Percentiles rank a stretch among this genome's conserved stretches.
phyloP scores from a whole-genome alignment of 2,113 vertebrate genomes.

The Anarhynchus alexandrinus region DNA sequence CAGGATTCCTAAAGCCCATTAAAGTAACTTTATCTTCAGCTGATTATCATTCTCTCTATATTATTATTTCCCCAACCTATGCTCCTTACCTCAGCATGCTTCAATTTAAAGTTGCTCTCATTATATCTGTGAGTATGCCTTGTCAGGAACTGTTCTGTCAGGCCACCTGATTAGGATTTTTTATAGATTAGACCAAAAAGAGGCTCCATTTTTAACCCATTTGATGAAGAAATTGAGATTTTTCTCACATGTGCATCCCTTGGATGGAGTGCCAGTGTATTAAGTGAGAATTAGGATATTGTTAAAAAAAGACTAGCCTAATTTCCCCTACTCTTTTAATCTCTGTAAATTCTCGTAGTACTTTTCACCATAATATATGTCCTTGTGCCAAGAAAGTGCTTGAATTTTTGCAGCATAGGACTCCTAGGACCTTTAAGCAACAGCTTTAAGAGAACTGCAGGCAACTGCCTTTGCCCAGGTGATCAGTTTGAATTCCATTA shows the following conservation, averaged over 20 bases:
- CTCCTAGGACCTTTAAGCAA: background rate
- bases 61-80: slow-evolving; percentile 18
- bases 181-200: background rate
- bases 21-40: slow-evolving; percentile 1
- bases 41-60: background rate
- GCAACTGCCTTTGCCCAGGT: background rate
- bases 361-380: background rate
- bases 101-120: slow-evolving; percentile 14
- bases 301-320: background rate
- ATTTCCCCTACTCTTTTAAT: background rate
- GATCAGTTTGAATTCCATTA: background rate
- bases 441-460: background rate
- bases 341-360: background rate
- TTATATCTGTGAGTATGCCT: slow-evolving; percentile 6
- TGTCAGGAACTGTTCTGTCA: background rate
- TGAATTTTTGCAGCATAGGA: background rate
- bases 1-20: background rate
- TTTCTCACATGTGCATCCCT: background rate
- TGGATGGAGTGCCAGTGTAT: background rate
- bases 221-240: background rate
- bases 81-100: background rate
- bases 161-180: background rate
- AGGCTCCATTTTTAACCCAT: background rate
- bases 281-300: background rate
- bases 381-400: background rate